These are phyloP conservation scores for Tribolium madens DNA, from an alignment of 1,140 invertebrate genomes.

Conservation along the genomic window DNA sequence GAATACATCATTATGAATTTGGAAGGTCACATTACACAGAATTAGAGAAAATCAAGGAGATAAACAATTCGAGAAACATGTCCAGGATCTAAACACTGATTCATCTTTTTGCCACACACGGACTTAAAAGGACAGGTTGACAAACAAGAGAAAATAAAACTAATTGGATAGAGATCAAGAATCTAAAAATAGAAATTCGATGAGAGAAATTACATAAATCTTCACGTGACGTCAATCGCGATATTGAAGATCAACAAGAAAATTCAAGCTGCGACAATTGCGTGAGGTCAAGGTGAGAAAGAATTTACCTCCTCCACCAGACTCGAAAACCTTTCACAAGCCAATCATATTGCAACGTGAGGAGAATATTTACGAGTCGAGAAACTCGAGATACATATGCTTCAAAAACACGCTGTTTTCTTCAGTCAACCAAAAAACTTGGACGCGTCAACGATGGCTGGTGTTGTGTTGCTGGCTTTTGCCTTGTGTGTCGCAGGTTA, in stretches of 20 bases:
- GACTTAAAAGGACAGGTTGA: no score
- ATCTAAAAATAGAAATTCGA: constrained; percentile 13
- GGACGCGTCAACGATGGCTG: not conserved
- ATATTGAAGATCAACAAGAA: not conserved
- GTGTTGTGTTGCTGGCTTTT: not conserved
- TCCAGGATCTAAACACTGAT: constrained; percentile 1
- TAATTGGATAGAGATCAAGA: not conserved
- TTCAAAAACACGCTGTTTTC: not conserved
- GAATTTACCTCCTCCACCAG: constrained; percentile 17
- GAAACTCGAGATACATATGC: constrained; percentile 24
- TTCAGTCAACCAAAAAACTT: not conserved
- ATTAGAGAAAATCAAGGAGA: constrained; percentile 4
- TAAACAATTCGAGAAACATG: constrained; percentile 5
- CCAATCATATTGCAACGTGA: constrained; percentile 11
- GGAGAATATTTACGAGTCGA: not conserved
- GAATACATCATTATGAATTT: not conserved
- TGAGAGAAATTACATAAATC: not conserved
- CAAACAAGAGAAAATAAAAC: not conserved
- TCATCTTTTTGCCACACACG: not conserved
- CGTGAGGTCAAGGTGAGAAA: constrained; percentile 3
- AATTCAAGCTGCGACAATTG: constrained; percentile 2
- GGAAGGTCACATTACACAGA: constrained; percentile 15
- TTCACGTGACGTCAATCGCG: not conserved
- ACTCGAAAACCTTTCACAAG: constrained; percentile 24
- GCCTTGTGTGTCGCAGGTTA: constrained; percentile 10